Evolutionary conservation across 2,888 invertebrate genomes (phyloP), one percentile per base, ranked within the genome.

Genomic region (Luperina nickerlii): DNA sequence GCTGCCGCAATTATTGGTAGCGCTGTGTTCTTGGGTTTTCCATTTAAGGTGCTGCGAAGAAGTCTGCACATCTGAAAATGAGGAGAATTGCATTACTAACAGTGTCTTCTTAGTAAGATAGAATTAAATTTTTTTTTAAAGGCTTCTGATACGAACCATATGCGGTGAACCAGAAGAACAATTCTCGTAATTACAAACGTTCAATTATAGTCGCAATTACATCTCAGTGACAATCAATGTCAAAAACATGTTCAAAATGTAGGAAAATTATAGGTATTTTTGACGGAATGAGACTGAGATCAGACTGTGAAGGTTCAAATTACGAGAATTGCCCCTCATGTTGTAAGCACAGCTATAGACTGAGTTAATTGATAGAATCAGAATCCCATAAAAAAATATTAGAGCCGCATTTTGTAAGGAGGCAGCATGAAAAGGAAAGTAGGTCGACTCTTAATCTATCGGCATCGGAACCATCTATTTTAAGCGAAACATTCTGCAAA

Each of bases 1-100:
- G 96, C 96, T 0, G 97, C 97, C 0, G 96, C 93, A 2, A 90
- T 87, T 2, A 97, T 84, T 0, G 97, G 97, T n/a, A 97, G 79
- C 0, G 97, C 94, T 24, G 97, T 97, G 82, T 97, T 96, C 38
- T 94, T 95, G 48, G 94, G 84, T 27, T 89, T 79, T 0, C 96
- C 96, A 60, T 92, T 91, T 2, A 90, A 85, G 42, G 93, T 92
- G 68, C 85, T 93, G 48, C 95, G 92, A 4, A 97, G 93, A n/a
- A 97, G 90, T 74, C 93, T 92, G 90, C 93, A 94, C 62, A 97
- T 93, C 97, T 97, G 95, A 57, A 93, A 94, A 82, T 69, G 2
- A 20, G 38, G n/a, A n/a, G 2, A 42, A 38, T 48, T 48, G 15
- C 11, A 45, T 79, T 71, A 45, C 27, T 60, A 24, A n/a, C 11